Evolutionary conservation across 2,888 invertebrate species (phyloP), one percentile per base, ranked within the genome.

Genomic region (Catonia carolina): DNA sequence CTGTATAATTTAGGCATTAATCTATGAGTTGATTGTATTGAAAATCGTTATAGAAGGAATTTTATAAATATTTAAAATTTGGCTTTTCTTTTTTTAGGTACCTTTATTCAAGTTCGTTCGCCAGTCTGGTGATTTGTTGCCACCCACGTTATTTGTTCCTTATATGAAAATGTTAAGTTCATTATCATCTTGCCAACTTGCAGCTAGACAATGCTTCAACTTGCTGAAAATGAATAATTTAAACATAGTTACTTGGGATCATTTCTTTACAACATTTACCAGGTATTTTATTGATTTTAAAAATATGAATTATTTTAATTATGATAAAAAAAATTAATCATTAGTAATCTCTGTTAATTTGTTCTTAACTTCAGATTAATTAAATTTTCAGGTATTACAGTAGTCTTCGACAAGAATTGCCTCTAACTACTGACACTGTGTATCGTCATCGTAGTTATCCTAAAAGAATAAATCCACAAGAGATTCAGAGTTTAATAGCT

Each of bases 31-130:
- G n/a, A n/a, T n/a, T n/a, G n/a, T n/a, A n/a, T n/a, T n/a, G n/a
- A n/a, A n/a, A n/a, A n/a, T n/a, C n/a, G n/a, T n/a, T n/a, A n/a
- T n/a, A n/a, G n/a, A n/a, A n/a, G n/a, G n/a, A n/a, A n/a, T n/a
- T n/a, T n/a, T n/a, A n/a, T n/a, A n/a, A n/a, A n/a, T n/a, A n/a
- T n/a, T n/a, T n/a, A n/a, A n/a, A n/a, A n/a, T n/a, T n/a, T n/a
- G n/a, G n/a, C n/a, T n/a, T n/a, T n/a, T n/a, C 10, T 55, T 37
- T 1, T 69, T 69, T 54, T 82, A 89, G 53, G 86, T 89, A 5
- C 84, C 88, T 0, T 75, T 97, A 36, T 90, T 87, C 75, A 96
- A 95, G 76, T 95, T 97, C 73, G 85, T 96, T 33, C 82, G 91
- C 0, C 77, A 89, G 61, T 88, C 93, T 41, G 92, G 94, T 45